Conservation (phyloP, 2,113 vertebrate genomes). For the Monarcha castaneiventris region DNA sequence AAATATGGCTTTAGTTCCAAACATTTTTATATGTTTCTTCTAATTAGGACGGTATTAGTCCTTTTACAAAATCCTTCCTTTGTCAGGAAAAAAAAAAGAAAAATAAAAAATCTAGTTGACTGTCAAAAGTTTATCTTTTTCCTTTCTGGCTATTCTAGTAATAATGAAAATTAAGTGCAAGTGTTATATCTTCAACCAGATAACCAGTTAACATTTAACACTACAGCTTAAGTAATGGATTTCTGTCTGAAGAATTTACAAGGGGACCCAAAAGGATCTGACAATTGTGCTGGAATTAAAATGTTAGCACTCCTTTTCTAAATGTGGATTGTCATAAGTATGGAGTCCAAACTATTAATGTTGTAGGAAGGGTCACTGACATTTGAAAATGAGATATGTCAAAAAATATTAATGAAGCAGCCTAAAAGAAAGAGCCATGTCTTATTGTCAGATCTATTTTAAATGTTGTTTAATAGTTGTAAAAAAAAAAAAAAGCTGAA, state of each 20-base stretch:
- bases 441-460: neutral
- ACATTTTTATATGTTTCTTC: neutral
- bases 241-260: neutral
- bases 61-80: neutral
- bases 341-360: neutral
- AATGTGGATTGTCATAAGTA: neutral
- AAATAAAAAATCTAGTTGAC: neutral
- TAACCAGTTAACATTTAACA: neutral
- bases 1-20: neutral
- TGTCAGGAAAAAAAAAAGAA: accelerated
- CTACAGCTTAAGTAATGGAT: neutral
- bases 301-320: neutral
- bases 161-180: neutral
- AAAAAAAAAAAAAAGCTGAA: neutral
- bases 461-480: neutral
- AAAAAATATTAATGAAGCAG: neutral
- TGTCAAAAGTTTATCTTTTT: neutral
- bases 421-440: neutral
- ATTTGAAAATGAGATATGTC: neutral
- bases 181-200: neutral
- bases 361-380: neutral
- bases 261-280: neutral
- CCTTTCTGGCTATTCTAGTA: neutral
- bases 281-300: neutral
- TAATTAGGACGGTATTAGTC: neutral